Conservation (phyloP, 2,797 vertebrate species). For the Lacerta viridis region DNA sequence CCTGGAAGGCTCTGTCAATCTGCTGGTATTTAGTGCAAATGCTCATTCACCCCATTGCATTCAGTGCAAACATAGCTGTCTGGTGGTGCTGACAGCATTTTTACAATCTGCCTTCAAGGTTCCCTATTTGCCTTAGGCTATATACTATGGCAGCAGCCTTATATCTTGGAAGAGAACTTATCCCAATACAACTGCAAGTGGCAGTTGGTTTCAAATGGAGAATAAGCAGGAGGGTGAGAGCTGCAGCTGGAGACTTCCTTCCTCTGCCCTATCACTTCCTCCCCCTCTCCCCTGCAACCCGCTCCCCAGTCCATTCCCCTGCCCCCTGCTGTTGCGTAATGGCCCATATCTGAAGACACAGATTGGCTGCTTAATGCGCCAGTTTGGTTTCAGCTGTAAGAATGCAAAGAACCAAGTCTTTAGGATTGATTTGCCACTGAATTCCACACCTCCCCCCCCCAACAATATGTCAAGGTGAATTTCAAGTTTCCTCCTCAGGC, state of each 20-base stretch:
- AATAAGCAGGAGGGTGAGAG: not conserved
- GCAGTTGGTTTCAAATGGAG: not conserved
- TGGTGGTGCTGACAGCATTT: not conserved
- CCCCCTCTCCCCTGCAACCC: too few species aligned
- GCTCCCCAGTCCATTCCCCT: not conserved
- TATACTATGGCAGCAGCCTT: not conserved
- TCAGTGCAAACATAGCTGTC: not conserved
- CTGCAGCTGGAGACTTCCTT: not conserved
- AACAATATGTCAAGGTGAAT: not conserved
- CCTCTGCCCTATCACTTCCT: not conserved
- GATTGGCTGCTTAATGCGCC: not conserved
- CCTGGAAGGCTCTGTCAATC: too few species aligned
- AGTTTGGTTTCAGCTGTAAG: not conserved
- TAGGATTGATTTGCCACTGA: not conserved
- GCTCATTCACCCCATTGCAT: not conserved
- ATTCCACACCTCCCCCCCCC: not conserved
- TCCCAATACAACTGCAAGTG: not conserved
- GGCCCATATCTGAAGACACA: not conserved
- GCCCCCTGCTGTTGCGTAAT: not conserved
- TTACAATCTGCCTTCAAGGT: not conserved
- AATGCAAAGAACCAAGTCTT: not conserved
- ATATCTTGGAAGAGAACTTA: not conserved
- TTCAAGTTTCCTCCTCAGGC: not conserved
- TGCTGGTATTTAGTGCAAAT: not conserved
- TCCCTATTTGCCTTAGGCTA: not conserved